Evolutionary conservation across 2,797 vertebrate genomes (phyloP).

Genomic region (Cercopithecus neglectus): DNA sequence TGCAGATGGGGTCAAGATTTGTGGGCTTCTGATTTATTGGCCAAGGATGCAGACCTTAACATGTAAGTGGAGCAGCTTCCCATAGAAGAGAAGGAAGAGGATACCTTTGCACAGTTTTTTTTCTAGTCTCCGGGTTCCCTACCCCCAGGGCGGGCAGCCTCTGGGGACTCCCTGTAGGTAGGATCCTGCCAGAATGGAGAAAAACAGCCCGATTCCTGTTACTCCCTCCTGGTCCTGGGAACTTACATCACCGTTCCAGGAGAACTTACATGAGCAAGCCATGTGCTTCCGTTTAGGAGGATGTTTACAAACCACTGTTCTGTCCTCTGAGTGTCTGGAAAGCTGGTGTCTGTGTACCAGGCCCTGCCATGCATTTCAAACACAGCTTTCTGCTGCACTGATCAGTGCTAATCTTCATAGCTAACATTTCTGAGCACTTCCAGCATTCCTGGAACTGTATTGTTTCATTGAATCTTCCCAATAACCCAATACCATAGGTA

Average conservation of each 20-base stretch:
- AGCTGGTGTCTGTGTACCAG: background rate
- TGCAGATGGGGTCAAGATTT: background rate
- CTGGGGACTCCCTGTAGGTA: background rate
- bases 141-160: background rate
- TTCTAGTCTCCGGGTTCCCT: background rate
- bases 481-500: background rate
- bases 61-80: background rate
- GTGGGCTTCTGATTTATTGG: background rate
- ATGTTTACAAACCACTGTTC: slow-evolving; percentile 54
- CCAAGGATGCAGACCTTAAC: background rate
- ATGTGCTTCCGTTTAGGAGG: background rate
- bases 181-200: background rate
- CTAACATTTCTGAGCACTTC: background rate
- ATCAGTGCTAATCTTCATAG: background rate
- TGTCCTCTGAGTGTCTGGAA: background rate
- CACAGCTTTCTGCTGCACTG: background rate
- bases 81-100: background rate
- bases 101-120: background rate
- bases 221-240: background rate
- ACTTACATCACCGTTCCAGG: background rate
- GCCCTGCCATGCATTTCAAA: background rate
- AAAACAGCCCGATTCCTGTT: background rate
- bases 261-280: background rate
- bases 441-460: fast-evolving
- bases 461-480: background rate